A percentile compares a stretch with the other conserved stretches of the same genome.
Conservation (phyloP, 2,888 invertebrate genomes). For the Tetragonisca angustula region DNA sequence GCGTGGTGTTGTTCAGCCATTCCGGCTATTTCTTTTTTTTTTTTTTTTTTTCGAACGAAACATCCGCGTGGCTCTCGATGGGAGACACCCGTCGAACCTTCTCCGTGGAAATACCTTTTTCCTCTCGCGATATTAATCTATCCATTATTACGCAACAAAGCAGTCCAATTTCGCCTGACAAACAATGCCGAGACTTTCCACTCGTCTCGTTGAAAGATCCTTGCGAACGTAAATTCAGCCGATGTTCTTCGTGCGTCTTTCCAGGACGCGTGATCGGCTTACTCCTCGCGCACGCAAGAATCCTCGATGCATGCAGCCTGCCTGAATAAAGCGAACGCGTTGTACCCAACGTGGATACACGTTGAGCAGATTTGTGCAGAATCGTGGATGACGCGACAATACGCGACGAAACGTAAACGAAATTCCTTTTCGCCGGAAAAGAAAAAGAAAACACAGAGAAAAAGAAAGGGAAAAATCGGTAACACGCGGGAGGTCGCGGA, state of each 20-base stretch:
- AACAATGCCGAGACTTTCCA: slow-evolving; percentile 1
- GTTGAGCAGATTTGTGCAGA: slow-evolving; percentile 4
- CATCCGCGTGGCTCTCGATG: background rate
- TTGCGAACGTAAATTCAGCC: background rate
- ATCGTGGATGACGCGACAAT: background rate
- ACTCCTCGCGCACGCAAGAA: slow-evolving; percentile 11
- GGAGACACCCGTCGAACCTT: background rate
- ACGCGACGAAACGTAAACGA: background rate
- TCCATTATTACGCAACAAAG: background rate
- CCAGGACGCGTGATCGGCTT: slow-evolving; percentile 36
- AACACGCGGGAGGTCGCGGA: background rate
- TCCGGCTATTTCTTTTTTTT: background rate
- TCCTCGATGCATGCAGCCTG: slow-evolving; percentile 28
- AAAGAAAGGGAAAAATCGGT: no score
- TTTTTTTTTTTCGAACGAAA: background rate
- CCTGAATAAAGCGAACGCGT: slow-evolving; percentile 13
- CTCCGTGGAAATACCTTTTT: background rate
- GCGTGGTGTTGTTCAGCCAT: background rate
- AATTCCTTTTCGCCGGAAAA: background rate
- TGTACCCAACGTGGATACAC: background rate
- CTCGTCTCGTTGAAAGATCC: slow-evolving; percentile 10
- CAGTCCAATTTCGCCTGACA: background rate
- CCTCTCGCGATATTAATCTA: slow-evolving; percentile 1
- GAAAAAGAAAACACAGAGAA: no score
- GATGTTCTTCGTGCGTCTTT: slow-evolving; percentile 12